These are phyloP conservation scores for Stictonetta naevosa DNA, from an alignment of 2,113 vertebrate species.

Conservation along the genomic window DNA sequence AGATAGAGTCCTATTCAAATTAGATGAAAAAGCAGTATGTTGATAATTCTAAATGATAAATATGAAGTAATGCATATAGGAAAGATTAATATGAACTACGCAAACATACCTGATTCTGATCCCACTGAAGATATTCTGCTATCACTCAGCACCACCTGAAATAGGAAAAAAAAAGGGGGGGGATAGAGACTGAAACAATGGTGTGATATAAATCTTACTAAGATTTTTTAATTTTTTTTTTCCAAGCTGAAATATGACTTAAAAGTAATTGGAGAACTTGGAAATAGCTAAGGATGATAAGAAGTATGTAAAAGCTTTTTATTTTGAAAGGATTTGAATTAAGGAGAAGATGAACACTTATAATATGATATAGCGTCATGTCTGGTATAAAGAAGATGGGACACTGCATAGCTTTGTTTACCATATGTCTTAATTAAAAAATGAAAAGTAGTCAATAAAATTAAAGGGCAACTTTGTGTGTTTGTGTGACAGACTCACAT, in stretches of 20 bases:
- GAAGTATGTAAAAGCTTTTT: neutral
- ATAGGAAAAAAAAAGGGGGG: neutral
- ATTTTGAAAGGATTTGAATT: neutral
- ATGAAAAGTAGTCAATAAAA: neutral
- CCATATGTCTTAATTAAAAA: neutral
- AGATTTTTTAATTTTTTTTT: neutral
- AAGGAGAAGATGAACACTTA: neutral
- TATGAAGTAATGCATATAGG: neutral
- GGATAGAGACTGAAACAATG: neutral
- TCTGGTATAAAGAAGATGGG: neutral
- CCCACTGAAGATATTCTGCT: neutral
- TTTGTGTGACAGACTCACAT: neutral
- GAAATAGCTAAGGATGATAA: neutral
- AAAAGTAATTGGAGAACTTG: neutral
- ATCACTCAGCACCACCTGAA: neutral
- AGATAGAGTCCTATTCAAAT: neutral
- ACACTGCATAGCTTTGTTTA: neutral
- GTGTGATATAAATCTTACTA: neutral
- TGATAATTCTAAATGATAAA: neutral
- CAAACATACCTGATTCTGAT: neutral
- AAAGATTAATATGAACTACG: neutral
- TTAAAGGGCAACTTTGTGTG: neutral
- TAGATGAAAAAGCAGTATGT: neutral
- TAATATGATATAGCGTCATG: neutral
- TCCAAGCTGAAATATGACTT: neutral